These are phyloP conservation scores for Ophthalmolycus amberensis DNA, from an alignment of 2,113 vertebrate genomes.

Conservation along the genomic window DNA sequence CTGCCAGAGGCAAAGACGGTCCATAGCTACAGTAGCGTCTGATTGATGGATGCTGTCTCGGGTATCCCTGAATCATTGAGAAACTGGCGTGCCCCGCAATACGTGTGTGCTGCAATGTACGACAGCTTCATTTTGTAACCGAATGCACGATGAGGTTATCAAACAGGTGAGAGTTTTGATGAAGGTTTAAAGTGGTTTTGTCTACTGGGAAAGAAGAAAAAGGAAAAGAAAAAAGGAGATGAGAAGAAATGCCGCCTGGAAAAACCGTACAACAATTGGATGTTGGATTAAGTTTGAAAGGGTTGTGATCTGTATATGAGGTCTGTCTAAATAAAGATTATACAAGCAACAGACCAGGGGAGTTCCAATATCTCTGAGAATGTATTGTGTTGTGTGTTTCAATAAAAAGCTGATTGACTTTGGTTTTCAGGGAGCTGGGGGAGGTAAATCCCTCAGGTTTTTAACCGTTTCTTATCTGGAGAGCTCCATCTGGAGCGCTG, in stretches of 20 bases:
- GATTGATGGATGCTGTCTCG: slow-evolving; percentile 58
- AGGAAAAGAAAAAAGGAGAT: not conserved
- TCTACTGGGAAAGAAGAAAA: not conserved
- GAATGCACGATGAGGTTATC: not conserved
- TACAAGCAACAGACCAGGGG: slow-evolving; percentile 19
- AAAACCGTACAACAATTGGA: not conserved
- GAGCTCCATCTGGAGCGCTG: slow-evolving; percentile 46
- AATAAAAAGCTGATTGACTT: slow-evolving; percentile 35
- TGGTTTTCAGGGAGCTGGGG: slow-evolving; percentile 16
- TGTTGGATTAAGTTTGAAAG: slow-evolving; percentile 3
- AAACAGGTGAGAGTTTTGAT: not conserved
- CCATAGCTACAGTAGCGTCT: slow-evolving; percentile 36
- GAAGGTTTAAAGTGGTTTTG: not conserved
- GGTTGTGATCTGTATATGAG: not conserved
- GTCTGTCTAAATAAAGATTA: not conserved
- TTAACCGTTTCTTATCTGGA: slow-evolving; percentile 59
- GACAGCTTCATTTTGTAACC: slow-evolving; percentile 9
- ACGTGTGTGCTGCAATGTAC: not conserved
- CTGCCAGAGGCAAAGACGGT: slow-evolving; percentile 62
- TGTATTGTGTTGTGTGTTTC: slow-evolving; percentile 28
- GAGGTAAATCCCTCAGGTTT: slow-evolving; percentile 61
- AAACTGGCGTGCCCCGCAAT: not conserved
- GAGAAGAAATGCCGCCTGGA: slow-evolving; percentile 6
- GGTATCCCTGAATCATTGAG: slow-evolving; percentile 29
- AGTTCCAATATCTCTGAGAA: slow-evolving; percentile 27